Base-by-base conservation (phyloP, 1,140 invertebrate species). In the Zaprionus taronus region DNA sequence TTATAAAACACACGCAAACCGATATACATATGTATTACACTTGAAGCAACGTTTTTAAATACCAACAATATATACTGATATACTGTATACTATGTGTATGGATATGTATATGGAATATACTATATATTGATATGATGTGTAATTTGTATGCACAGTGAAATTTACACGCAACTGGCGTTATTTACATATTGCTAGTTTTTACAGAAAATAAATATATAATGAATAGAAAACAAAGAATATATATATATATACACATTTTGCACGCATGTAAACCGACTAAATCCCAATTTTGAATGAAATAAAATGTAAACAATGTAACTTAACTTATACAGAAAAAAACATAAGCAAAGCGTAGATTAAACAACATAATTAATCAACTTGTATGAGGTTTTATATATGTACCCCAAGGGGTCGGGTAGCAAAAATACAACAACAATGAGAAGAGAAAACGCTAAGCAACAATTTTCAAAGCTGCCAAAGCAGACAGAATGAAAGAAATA, bases 221-320 rank as follows among this genome's bases (percentile, higher is more conserved):
- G 20, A 22, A 14, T 61, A 41, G 11, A 69, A 47, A 68, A 22
- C 22, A 28, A 47, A 53, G n/a, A 67, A 74, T 36, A 68, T 31
- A 20, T 22, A n/a, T 22, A n/a, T n/a, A 51, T 20, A 22, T 51
- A 51, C 12, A 51, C 62, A 79, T 80, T 84, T 81, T 82, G 81
- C 78, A 81, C 83, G 61, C 68, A 81, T 81, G 55, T 71, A 63
- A 72, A 68, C 41, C 71, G 47, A 51, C 11, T 51, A 51, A 51
- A 51, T 51, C 47, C 47, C 47, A 51, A 68, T 67, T 80, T 74
- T 24, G 55, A 55, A 38, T 47, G 7, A 47, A 9, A 17, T 44
- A 17, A 77, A 84, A 36, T 85, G 81, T 84, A 78, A 83, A 80
- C 81, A 83, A 85, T 72, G 71, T 78, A 82, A 77, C 71, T 65